Evolutionary conservation across 2,113 vertebrate genomes (phyloP), one percentile per base, ranked within the genome.

Genomic region (Lates calcarifer): DNA sequence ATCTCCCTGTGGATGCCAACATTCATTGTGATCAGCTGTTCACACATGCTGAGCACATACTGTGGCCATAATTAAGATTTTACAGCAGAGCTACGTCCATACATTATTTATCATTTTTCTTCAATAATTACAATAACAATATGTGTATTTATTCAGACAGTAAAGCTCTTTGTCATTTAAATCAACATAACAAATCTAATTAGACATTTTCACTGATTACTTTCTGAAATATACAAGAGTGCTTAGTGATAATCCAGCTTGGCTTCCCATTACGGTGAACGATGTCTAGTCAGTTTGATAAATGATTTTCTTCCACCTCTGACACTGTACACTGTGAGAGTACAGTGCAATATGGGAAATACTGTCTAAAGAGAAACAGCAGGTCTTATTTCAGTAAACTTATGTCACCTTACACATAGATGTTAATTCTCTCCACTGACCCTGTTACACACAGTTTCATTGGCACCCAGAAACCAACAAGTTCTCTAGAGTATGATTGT

Each of bases 21-120:
- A 61, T 58, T 60, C 29, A 33, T 77, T 60, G 62, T n/a, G 29
- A 62, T 65, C 55, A 66, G 31, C 26, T 65, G n/a, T 63, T 64
- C 17, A 68, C n/a, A 43, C n/a, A 26, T 49, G 6, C n/a, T 15
- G 56, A 29, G 20, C 26, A 57, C 28, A 75, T n/a, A 18, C 17
- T 41, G 43, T 18, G 3, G 7, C 12, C 37, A 69, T 39, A 17
- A 74, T 63, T 29, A 39, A 4, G 7, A 47, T 58, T 57, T 68
- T 11, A 43, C 26, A 12, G 8, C 70, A 58, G 33, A 60, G 20
- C 22, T 18, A 8, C 15, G n/a, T 58, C 10, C 56, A 47, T n/a
- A 39, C 5, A 63, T 43, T 24, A 43, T 64, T 39, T 64, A 66
- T 66, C 63, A 53, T 10, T 47, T 43, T 18, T 29, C 45, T 22